Evolutionary conservation across 1,140 invertebrate genomes (phyloP).

Genomic region (Caenorhabditis brenneri): DNA sequence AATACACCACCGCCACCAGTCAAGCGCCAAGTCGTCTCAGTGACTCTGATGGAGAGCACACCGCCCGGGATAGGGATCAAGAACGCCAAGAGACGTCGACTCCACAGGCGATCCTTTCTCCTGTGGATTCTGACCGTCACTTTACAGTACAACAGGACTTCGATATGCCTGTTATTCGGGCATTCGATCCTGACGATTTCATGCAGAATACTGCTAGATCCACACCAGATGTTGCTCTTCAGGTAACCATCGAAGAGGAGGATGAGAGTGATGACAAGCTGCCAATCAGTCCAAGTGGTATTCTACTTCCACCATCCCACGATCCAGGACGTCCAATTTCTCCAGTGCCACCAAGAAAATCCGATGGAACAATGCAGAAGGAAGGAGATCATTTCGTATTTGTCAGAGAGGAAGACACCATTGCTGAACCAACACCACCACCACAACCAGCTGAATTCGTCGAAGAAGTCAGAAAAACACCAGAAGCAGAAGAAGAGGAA

Average conservation of each 20-base stretch:
- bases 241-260: conserved; percentile 50
- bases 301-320: conserved; percentile 30
- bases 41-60: conserved; percentile 34
- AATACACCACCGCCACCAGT: conserved; percentile 49
- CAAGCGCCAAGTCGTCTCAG: conserved; percentile 34
- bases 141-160: conserved; percentile 40
- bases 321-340: conserved; percentile 55
- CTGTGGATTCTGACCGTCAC: conserved; percentile 53
- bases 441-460: neutral
- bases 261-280: conserved; percentile 38
- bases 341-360: conserved; percentile 52
- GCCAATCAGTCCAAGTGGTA: conserved; percentile 44
- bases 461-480: neutral
- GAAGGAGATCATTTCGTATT: conserved; percentile 46
- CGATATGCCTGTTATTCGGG: conserved; percentile 25
- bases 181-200: conserved; percentile 15
- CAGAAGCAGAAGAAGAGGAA: too few relatives aligned
- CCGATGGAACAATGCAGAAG: conserved; percentile 32
- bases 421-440: conserved; percentile 22
- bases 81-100: conserved; percentile 43
- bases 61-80: neutral
- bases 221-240: conserved; percentile 52
- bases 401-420: conserved; percentile 44
- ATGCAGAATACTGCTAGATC: conserved; percentile 42
- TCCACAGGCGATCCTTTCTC: conserved; percentile 48